Base-by-base conservation (phyloP, 2,113 vertebrate species). In the Pseudopodoces humilis region DNA sequence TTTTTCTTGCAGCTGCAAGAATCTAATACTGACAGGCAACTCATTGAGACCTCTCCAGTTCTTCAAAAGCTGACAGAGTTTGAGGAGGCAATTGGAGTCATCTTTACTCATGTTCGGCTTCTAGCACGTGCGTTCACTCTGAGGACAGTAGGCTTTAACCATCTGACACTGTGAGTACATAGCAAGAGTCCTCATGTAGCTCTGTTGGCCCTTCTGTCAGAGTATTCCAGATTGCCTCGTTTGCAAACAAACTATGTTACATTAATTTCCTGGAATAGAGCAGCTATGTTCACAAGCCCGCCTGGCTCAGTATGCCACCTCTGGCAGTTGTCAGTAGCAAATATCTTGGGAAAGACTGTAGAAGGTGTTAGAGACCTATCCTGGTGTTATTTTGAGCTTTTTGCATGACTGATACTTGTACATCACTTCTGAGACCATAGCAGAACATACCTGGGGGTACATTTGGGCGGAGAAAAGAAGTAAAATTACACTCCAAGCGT, bases 91-190 rank as follows among this genome's bases (percentile, higher is more conserved):
- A 99, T 99, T 47, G 99, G 99, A 33, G 99, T 99, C 5, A 85
- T 99, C 94, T 99, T 99, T 96, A 99, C 99, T 39, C 99, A 99
- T 0, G 98, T 99, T 80, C 98, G 99, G 16, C 98, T 99, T 43
- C 96, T 99, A 70, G 99, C 99, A 60, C 97, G 99, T 67, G 99
- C 99, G 0, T 99, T 99, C 98, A 99, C 99, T 14, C 94, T 99
- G 96, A 98, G 99, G 95, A 99, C 99, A 18, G 99, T 99, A 35
- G 99, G 99, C 96, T 99, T 99, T 98, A 99, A 99, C 98, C 99
- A 99, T 94, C 98, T 99, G 96, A 99, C 99, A 39, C 98, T 99
- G 99, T 99, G 96, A 99, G 99, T 99, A 69, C n/a, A 47, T 37
- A 89, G 25, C 23, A 23, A 33, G 33, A 71, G 43, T 59, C 63